Evolutionary conservation across 1,140 invertebrate species (phyloP), one percentile per base, ranked within the genome.

Genomic region (Papilio aristodemus): DNA sequence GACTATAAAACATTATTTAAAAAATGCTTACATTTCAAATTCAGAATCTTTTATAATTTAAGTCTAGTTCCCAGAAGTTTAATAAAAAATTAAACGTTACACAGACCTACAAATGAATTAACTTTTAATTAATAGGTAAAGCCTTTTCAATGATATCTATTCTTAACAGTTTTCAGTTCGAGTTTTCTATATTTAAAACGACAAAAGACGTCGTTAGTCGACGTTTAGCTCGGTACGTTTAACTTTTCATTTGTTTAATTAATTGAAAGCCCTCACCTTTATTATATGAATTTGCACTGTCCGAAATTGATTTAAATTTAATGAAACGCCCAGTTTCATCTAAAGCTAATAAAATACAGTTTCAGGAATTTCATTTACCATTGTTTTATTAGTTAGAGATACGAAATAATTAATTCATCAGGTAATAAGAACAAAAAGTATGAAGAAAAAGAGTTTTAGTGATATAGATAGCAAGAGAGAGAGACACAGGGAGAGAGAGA

Each of bases 231-330:
- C 43, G n/a, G 7, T 46, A 46, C 43, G 14, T 46, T 50, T 54
- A 54, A 54, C 46, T 54, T 54, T 54, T 54, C 46, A 54, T 54
- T 54, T 13, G 46, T 54, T 54, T 25, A 54, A 25, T 54, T 54
- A 54, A 54, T 54, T 54, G 19, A 25, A 54, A 54, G 22, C 46
- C 10, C 46, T 50, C 19, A 50, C 43, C 17, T 54, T 54, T 9
- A 25, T 54, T 10, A 54, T 54, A 22, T 54, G 9, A 54, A 22
- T 54, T 54, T 22, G 1, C 19, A 50, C 46, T 50, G 27, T 32
- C 6, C 6, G 2, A 54, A 54, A 54, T 13, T 43, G n/a, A 43
- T 17, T 5, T 43, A 43, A 43, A 8, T 17, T 25, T 54, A 54
- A 13, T 54, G 43, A 19, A 46, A 46, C 17, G 19, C 9, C 8